A percentile compares a stretch with the other conserved stretches of the same genome.
Evolutionary conservation across 1,140 invertebrate species (phyloP).

Genomic region (Eriocheir sinensis): DNA sequence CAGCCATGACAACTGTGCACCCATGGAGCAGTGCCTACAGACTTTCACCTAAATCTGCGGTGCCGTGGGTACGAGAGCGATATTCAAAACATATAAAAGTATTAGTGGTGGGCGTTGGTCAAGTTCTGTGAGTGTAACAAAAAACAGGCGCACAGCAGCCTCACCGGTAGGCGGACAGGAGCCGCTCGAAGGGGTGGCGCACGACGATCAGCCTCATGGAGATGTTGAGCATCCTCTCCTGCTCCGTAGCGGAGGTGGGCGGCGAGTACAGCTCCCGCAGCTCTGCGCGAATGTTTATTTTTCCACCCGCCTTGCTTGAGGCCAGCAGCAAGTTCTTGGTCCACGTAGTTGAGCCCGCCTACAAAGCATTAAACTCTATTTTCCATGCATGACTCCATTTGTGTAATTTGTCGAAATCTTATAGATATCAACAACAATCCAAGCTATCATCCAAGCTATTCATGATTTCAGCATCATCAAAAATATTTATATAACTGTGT

Average conservation of each 20-base stretch:
- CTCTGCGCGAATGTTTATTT: neutral
- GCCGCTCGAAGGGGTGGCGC: slow-evolving; percentile 43
- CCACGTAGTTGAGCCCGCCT: slow-evolving; percentile 57
- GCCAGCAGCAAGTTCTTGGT: slow-evolving; percentile 46
- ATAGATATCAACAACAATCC: neutral
- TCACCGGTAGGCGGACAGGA: slow-evolving; percentile 48
- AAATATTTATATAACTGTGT: neutral
- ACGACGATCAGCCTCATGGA: slow-evolving; percentile 49
- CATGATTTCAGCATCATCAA: neutral
- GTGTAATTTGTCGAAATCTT: neutral
- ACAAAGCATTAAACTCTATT: neutral
- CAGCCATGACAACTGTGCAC: too few species aligned
- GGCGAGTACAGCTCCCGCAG: neutral
- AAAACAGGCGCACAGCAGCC: neutral
- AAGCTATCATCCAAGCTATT: neutral
- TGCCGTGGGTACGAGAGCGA: too few species aligned
- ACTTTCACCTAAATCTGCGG: too few species aligned
- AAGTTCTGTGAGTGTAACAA: neutral
- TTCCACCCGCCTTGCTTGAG: neutral
- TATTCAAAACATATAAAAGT: too few species aligned
- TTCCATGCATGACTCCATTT: neutral
- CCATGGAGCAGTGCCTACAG: too few species aligned
- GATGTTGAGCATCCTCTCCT: neutral
- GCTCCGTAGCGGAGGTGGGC: neutral
- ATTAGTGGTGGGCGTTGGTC: too few species aligned